A percentile compares a stretch with the other conserved stretches of the same genome.
These are phyloP conservation scores for Syrista parreyssii DNA, from an alignment of 2,888 invertebrate genomes.

Conservation along the genomic window DNA sequence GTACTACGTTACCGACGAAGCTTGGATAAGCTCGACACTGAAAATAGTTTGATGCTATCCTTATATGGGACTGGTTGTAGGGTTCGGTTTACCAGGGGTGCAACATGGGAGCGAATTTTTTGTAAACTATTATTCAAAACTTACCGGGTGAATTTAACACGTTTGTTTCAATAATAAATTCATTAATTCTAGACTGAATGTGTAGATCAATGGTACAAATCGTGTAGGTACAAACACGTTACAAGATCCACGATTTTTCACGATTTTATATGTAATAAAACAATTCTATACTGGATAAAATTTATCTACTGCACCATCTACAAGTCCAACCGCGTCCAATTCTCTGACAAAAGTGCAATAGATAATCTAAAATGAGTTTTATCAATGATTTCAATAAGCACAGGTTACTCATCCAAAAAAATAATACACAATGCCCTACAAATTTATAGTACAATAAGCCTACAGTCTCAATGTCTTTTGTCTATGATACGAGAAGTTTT, in stretches of 20 bases:
- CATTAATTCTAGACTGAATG: background rate
- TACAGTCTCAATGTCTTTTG: background rate
- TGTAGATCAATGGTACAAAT: background rate
- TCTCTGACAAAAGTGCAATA: background rate
- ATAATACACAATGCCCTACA: background rate
- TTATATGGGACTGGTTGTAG: slow-evolving; percentile 15
- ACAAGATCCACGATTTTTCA: background rate
- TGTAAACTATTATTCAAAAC: background rate
- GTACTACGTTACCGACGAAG: background rate
- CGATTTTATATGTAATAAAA: background rate
- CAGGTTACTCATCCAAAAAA: background rate
- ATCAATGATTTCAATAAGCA: background rate
- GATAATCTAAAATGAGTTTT: background rate
- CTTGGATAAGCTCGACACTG: background rate
- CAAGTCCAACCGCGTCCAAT: background rate
- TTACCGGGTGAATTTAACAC: background rate
- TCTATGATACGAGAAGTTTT: background rate
- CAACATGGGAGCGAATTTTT: background rate
- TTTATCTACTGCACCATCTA: background rate
- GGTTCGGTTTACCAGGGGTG: slow-evolving; percentile 17
- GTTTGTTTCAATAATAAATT: background rate
- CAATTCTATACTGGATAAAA: background rate
- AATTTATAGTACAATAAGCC: background rate
- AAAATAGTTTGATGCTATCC: slow-evolving; percentile 18
- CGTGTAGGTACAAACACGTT: background rate